phyloP scores from a whole-genome alignment of 2,888 invertebrate genomes.

The Phasia obesa region DNA sequence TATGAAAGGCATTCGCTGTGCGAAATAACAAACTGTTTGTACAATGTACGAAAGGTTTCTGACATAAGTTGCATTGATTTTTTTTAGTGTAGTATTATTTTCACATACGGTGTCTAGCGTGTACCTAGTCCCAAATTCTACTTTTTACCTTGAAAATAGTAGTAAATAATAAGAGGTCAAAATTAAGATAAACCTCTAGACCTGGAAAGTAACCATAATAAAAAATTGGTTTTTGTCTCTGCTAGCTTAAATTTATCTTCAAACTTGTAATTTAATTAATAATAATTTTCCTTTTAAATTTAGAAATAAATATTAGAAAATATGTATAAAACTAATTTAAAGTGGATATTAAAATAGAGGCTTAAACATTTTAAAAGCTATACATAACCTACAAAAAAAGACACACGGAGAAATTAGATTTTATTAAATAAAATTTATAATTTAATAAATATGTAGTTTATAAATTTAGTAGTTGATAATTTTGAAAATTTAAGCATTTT shows the following conservation, averaged over 20 bases:
- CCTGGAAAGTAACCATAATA: too few species aligned
- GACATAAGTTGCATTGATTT: too few species aligned
- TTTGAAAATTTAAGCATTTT: slow-evolving; percentile 38
- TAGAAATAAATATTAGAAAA: background rate
- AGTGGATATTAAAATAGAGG: background rate
- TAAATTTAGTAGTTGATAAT: slow-evolving; percentile 36
- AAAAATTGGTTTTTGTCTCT: background rate
- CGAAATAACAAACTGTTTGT: too few species aligned
- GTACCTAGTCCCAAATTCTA: too few species aligned
- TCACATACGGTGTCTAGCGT: too few species aligned
- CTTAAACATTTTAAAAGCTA: slow-evolving; percentile 1
- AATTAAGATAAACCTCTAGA: too few species aligned
- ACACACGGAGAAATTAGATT: slow-evolving; percentile 6
- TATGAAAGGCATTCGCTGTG: too few species aligned
- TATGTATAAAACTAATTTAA: slow-evolving; percentile 1
- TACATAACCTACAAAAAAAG: background rate
- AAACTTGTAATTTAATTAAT: background rate
- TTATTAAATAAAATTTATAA: background rate
- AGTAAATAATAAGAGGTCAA: too few species aligned
- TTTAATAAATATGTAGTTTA: slow-evolving; percentile 8
- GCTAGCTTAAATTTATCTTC: background rate
- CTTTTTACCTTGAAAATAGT: too few species aligned
- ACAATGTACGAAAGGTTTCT: too few species aligned
- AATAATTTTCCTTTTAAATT: too few species aligned
- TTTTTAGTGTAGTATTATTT: too few species aligned